Evolutionary conservation across 2,888 invertebrate species (phyloP), one percentile per base, ranked within the genome.

Genomic region (Cephalotes varians): DNA sequence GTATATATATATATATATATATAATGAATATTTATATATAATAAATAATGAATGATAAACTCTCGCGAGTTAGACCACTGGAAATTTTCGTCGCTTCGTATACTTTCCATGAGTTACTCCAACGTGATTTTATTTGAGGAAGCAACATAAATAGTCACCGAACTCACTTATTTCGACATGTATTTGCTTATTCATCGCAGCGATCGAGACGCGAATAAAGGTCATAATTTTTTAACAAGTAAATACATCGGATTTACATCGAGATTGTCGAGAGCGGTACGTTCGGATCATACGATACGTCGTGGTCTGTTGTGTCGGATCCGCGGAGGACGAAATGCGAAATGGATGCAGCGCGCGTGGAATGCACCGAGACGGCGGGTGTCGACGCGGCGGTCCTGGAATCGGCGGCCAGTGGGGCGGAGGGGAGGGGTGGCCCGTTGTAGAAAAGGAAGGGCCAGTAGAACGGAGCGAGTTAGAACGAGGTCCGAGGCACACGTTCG

Each of bases 401-500:
- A 31, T 56, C 56, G 34, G 15, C 31, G 6, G 2, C 18, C 12
- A 10, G 40, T 37, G 74, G 44, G 47, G 74, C 65, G 58, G 72
- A 49, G 69, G 44, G 51, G 72, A 12, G 62, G 12, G 62, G n/a
- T 28, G 40, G n/a, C 37, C 54, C 28, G 67, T n/a, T 69, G 81
- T 77, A 79, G 73, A 47, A 74, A 51, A 84, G 82, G 58, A 77
- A 77, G 81, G 82, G 85, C 83, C 49, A 62, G 71, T 82, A 56
- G 73, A 69, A 74, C 74, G 62, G 80, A 76, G 82, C 58, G 85
- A 77, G 85, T 65, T 73, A 65, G 86, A 81, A 67, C 85, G 89
- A 89, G 89, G 88, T 89, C 91, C 85, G 81, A 54, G 86, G 89
- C 58, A 69, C 54, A 47, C 83, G 65, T 87, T 85, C 51, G 85